Conservation (phyloP, 2,113 vertebrate genomes). For the Xenopus tropicalis region DNA sequence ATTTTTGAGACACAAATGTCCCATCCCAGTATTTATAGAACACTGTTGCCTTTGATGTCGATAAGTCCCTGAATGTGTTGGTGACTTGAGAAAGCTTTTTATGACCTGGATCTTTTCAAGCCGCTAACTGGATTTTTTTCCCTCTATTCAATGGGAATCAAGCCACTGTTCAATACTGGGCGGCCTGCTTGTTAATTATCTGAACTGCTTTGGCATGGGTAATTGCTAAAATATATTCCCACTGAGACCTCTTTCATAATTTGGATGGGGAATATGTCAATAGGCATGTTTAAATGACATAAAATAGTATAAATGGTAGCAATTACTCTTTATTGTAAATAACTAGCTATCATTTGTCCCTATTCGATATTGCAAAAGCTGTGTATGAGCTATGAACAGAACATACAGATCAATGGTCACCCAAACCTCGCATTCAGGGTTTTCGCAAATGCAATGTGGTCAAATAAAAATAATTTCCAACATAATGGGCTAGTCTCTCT, state of each 20-base stretch:
- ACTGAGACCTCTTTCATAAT: slow-evolving; percentile 25
- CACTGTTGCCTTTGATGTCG: no score
- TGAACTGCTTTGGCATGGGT: slow-evolving; percentile 24
- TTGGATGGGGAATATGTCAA: slow-evolving; percentile 31
- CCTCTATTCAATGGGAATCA: slow-evolving; percentile 25
- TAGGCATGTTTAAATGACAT: slow-evolving; percentile 31
- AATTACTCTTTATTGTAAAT: slow-evolving; percentile 23
- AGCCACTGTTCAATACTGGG: slow-evolving; percentile 26
- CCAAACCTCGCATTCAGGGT: neutral
- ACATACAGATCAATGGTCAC: slow-evolving; percentile 2
- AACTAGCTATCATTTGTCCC: slow-evolving; percentile 33
- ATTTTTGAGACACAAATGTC: no score
- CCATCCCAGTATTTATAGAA: no score
- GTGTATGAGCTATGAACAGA: slow-evolving; percentile 22
- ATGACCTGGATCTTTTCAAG: neutral
- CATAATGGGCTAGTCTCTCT: neutral
- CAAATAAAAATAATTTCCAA: neutral
- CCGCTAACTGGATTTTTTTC: slow-evolving; percentile 18
- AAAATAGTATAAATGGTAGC: slow-evolving; percentile 38
- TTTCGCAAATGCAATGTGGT: neutral
- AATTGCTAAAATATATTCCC: slow-evolving; percentile 31
- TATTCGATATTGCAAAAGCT: slow-evolving; percentile 33
- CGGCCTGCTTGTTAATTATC: slow-evolving; percentile 31
- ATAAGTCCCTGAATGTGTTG: neutral
- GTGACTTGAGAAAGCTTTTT: neutral